Evolutionary conservation across 2,113 vertebrate genomes (phyloP), one percentile per base, ranked within the genome.

Genomic region (Pseudois nayaur): DNA sequence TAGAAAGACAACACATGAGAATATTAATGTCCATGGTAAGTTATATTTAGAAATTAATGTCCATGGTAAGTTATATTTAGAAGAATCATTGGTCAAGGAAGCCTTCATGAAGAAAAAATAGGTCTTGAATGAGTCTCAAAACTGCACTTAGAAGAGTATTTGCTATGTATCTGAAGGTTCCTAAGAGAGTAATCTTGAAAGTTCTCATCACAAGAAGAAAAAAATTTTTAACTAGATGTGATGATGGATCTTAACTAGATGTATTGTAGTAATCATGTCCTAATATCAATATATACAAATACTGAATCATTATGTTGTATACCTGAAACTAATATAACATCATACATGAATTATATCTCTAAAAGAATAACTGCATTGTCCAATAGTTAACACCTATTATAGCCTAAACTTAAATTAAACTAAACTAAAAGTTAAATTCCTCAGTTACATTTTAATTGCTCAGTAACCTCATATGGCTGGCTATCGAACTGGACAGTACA

Each of bases 351-450:
- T 50, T 87, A 54, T 29, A 29, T 89, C 15, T 71, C 76, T 55
- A 52, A 52, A 84, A 90, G 6, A 91, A 33, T 40, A 64, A 71
- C 13, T 82, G 25, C 17, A 82, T 19, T 57, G 12, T 48, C 60
- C 23, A 74, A 43, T 67, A 91, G 31, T 13, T 93, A 96, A 94
- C 21, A 59, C 64, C 62, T 74, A 23, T 45, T n/a, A 48, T 19
- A 31, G 57, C 27, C 7, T 52, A 86, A 94, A 67, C 78, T 76
- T 67, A 89, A 50, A 81, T 16, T 78, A 78, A 94, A 74, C 71
- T 88, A 13, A 96, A 48, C 48, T 92, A 89, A 87, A 93, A 59
- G 64, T 12, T 62, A 92, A 95, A 92, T 48, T 94, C n/a, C 6
- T 84, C 83, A 84, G 36, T 57, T 74, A 57, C 31, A 92, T 87